phyloP scores from a whole-genome alignment of 1,140 invertebrate genomes.

The Tribolium castaneum region DNA sequence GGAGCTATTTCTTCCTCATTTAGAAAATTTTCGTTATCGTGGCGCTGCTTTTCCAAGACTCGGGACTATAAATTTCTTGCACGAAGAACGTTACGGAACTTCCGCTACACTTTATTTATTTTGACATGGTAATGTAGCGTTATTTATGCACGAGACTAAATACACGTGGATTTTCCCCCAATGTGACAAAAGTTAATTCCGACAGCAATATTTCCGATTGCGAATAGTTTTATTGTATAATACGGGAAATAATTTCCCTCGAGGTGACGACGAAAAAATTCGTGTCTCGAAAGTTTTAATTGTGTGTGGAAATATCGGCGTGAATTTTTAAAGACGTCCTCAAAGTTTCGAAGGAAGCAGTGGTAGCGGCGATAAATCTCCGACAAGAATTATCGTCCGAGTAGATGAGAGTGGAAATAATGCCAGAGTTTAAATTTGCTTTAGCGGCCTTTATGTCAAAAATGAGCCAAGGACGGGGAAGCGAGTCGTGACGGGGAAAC shows the following conservation, averaged over 20 bases:
- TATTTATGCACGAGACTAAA: background rate
- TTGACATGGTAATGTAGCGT: slow-evolving; percentile 7
- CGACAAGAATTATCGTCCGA: background rate
- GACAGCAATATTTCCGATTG: too few species aligned
- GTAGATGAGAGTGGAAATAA: background rate
- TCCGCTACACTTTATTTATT: slow-evolving; percentile 20
- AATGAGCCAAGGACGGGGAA: background rate
- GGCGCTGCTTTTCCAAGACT: background rate
- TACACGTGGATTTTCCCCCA: background rate
- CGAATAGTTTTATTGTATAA: too few species aligned
- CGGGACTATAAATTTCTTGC: slow-evolving; percentile 9
- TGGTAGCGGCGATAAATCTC: slow-evolving; percentile 1
- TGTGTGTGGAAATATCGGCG: background rate
- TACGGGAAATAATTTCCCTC: background rate
- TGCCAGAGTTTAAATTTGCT: slow-evolving; percentile 9
- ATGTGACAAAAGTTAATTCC: background rate
- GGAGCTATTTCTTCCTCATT: background rate
- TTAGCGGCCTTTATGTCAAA: slow-evolving; percentile 10
- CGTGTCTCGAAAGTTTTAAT: background rate
- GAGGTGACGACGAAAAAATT: background rate
- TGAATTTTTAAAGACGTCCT: background rate
- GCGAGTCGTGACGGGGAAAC: background rate
- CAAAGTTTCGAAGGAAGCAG: background rate
- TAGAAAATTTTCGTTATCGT: slow-evolving; percentile 5
- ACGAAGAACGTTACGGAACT: background rate